phyloP scores from a whole-genome alignment of 2,797 vertebrate genomes.

The Coranthus polyacanthus region DNA sequence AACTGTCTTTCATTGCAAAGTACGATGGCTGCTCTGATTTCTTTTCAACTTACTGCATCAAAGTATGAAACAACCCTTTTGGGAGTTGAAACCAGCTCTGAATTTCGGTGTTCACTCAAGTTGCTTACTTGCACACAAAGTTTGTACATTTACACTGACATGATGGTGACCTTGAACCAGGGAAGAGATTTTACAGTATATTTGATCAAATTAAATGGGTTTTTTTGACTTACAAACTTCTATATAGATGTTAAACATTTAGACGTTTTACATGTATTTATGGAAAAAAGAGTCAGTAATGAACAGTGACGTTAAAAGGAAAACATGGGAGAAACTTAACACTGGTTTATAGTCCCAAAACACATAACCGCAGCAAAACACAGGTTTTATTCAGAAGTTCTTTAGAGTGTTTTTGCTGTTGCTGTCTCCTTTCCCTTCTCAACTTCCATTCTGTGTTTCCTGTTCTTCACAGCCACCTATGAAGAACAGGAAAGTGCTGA shows the following conservation, averaged over 20 bases:
- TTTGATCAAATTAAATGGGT: too few relatives aligned
- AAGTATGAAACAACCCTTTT: conserved; percentile 4
- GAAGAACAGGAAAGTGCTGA: conserved; percentile 12
- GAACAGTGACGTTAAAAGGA: not conserved
- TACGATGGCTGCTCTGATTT: not conserved
- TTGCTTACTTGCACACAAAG: not conserved
- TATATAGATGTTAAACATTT: too few relatives aligned
- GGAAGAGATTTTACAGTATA: not conserved
- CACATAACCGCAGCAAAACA: not conserved
- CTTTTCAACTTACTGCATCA: conserved; percentile 8
- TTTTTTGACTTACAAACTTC: too few relatives aligned
- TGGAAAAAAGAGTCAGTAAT: not conserved
- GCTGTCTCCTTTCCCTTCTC: not conserved
- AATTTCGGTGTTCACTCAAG: conserved; percentile 15
- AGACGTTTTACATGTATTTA: not conserved
- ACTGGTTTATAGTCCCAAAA: not conserved
- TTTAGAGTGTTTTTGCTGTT: not conserved
- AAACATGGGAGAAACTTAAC: not conserved
- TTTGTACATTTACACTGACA: conserved; percentile 1
- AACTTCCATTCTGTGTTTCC: not conserved
- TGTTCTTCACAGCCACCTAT: not conserved
- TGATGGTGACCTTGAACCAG: not conserved
- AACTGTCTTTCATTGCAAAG: not conserved
- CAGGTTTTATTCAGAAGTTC: conserved; percentile 1
- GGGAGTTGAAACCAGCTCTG: conserved; percentile 10